Conservation (phyloP, 1,140 invertebrate genomes). For the Drosophila dunni region DNA sequence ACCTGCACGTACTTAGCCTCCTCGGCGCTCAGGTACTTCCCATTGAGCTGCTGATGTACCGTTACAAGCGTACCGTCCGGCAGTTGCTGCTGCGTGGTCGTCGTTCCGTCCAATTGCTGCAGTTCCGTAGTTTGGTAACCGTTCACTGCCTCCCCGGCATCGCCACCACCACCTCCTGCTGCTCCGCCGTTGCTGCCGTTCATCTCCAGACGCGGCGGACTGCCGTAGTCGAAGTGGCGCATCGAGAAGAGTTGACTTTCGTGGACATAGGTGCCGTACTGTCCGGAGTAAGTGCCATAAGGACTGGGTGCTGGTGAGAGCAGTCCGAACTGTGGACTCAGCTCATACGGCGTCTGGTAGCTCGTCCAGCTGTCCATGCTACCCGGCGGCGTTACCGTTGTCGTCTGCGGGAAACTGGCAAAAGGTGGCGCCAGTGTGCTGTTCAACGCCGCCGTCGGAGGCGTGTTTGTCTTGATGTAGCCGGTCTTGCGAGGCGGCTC, state of each 20-base stretch:
- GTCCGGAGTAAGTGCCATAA: constrained; percentile 85
- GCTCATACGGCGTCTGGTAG: constrained; percentile 90
- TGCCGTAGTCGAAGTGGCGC: constrained; percentile 83
- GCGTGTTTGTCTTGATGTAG: constrained; percentile 88
- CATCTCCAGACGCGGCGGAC: constrained; percentile 79
- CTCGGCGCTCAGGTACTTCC: constrained; percentile 73
- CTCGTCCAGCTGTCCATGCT: constrained; percentile 89
- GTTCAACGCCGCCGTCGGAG: constrained; percentile 86
- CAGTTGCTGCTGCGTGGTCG: constrained; percentile 54
- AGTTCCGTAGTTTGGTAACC: constrained; percentile 63
- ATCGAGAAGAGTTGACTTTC: constrained; percentile 83
- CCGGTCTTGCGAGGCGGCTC: constrained; percentile 98
- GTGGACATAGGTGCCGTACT: constrained; percentile 83
- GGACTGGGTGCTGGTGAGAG: constrained; percentile 89
- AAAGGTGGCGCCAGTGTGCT: constrained; percentile 89
- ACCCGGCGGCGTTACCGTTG: constrained; percentile 87
- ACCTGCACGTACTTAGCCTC: constrained; percentile 77
- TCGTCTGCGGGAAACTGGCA: constrained; percentile 86
- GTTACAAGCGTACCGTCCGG: constrained; percentile 64
- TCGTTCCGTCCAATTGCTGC: constrained; percentile 45
- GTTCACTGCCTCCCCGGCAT: constrained; percentile 44
- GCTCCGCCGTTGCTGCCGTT: constrained; percentile 33
- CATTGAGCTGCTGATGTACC: constrained; percentile 67
- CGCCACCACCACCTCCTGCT: constrained; percentile 18
- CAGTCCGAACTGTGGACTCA: constrained; percentile 89